Evolutionary conservation across 2,113 vertebrate species (phyloP).

Genomic region (Rhinolophus sinicus): DNA sequence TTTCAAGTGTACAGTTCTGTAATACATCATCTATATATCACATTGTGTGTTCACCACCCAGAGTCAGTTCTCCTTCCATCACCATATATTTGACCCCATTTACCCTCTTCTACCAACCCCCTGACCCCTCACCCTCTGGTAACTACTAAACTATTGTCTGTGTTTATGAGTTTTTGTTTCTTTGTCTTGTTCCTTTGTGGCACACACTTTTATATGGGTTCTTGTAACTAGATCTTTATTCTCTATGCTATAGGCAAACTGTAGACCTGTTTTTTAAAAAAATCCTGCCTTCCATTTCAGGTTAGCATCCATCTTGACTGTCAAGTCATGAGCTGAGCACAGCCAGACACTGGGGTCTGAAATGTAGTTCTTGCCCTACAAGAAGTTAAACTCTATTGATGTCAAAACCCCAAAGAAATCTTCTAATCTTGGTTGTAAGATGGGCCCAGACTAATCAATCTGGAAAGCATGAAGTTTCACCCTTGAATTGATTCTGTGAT

Average conservation of each 20-base stretch:
- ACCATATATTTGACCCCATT: too few relatives aligned
- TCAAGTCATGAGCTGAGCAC: background rate
- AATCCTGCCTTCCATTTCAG: background rate
- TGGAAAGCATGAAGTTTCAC: background rate
- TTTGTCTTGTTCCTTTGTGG: too few relatives aligned
- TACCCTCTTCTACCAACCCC: too few relatives aligned
- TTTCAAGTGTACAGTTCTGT: too few relatives aligned
- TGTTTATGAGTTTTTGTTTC: too few relatives aligned
- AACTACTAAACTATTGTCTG: too few relatives aligned
- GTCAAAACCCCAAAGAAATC: background rate
- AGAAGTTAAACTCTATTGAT: background rate
- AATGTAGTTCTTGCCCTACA: background rate
- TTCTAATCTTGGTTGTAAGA: background rate
- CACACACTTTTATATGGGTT: background rate
- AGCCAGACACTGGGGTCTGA: background rate
- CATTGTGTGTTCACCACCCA: too few relatives aligned
- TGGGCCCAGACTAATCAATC: background rate
- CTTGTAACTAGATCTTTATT: background rate
- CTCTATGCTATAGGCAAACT: background rate
- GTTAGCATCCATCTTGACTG: background rate
- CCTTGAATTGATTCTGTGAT: background rate
- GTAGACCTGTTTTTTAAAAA: conserved; percentile 25
- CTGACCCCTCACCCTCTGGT: too few relatives aligned
- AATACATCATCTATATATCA: too few relatives aligned
- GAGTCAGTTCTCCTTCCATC: too few relatives aligned